phyloP scores from a whole-genome alignment of 2,888 invertebrate species.

The Philereme vetulata region DNA sequence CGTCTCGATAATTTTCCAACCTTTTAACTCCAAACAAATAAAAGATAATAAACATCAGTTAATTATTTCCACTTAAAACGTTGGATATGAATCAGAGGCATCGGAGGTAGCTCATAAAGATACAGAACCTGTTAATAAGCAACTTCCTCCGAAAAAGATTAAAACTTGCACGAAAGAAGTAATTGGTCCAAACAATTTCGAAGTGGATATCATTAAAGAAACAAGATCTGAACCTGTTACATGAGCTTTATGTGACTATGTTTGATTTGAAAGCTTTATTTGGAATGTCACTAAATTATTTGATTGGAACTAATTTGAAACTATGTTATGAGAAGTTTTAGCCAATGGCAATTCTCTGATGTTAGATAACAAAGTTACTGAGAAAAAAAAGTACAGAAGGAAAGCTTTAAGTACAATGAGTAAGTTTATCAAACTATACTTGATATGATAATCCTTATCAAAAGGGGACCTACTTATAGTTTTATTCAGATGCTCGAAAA shows the following conservation, averaged over 20 bases:
- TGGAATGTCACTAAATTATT: constrained; percentile 29
- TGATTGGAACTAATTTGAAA: constrained; percentile 12
- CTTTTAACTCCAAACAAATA: constrained; percentile 23
- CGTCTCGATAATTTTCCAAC: constrained; percentile 22
- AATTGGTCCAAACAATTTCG: constrained; percentile 58
- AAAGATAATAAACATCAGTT: constrained; percentile 36
- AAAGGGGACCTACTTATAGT: too few relatives aligned
- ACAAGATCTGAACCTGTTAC: constrained; percentile 49
- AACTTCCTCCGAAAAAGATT: constrained; percentile 66
- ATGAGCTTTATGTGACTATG: constrained; percentile 29
- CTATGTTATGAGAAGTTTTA: constrained; percentile 12
- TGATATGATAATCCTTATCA: too few relatives aligned
- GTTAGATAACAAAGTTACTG: too few relatives aligned
- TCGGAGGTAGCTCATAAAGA: constrained; percentile 60
- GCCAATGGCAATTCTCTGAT: background rate
- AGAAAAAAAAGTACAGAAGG: too few relatives aligned
- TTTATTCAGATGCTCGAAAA: too few relatives aligned
- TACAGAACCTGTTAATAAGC: constrained; percentile 69
- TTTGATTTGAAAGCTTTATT: constrained; percentile 36
- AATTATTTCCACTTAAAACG: constrained; percentile 51
- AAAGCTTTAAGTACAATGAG: too few relatives aligned
- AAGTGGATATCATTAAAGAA: constrained; percentile 56
- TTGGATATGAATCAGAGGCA: constrained; percentile 58
- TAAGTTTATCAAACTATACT: too few relatives aligned
- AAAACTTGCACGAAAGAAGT: constrained; percentile 58